These are phyloP conservation scores for Hermaeophaga mercurialis DNA, from an alignment of 2,888 invertebrate genomes.

Conservation along the genomic window DNA sequence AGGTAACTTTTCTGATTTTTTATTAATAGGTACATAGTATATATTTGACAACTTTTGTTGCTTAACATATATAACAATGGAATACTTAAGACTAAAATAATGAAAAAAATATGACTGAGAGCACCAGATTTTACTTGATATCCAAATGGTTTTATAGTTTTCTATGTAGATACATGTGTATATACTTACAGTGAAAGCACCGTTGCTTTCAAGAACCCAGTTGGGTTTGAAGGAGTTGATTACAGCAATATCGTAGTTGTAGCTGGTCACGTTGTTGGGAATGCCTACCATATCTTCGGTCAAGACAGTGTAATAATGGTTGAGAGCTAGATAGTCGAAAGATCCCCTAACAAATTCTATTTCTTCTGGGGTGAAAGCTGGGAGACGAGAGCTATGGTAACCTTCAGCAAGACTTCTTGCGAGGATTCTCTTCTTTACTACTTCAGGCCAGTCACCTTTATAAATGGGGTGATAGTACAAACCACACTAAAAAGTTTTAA, in stretches of 20 bases:
- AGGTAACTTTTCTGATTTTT: too few relatives aligned
- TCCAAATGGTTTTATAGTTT: too few relatives aligned
- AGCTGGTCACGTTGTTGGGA: constrained; percentile 26
- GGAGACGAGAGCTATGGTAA: constrained; percentile 66
- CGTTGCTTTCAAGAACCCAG: constrained; percentile 36
- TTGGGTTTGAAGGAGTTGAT: constrained; percentile 54
- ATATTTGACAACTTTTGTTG: too few relatives aligned
- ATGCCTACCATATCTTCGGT: constrained; percentile 44
- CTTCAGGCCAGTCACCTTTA: constrained; percentile 68
- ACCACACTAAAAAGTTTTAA: constrained; percentile 36
- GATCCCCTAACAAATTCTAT: constrained; percentile 65
- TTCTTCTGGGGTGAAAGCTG: constrained; percentile 66
- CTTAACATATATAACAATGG: too few relatives aligned
- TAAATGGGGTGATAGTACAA: constrained; percentile 64
- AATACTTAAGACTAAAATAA: too few relatives aligned
- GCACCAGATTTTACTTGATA: too few relatives aligned
- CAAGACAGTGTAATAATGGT: constrained; percentile 71
- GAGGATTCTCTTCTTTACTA: constrained; percentile 65
- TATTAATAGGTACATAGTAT: too few relatives aligned
- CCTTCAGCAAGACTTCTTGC: constrained; percentile 66
- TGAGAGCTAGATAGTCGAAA: constrained; percentile 75
- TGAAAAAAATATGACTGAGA: too few relatives aligned
- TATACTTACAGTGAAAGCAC: constrained; percentile 50
- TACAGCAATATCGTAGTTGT: constrained; percentile 52
- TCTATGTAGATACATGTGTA: too few relatives aligned